Base-by-base conservation (phyloP, 2,888 invertebrate species). In the Agrotis exclamationis region DNA sequence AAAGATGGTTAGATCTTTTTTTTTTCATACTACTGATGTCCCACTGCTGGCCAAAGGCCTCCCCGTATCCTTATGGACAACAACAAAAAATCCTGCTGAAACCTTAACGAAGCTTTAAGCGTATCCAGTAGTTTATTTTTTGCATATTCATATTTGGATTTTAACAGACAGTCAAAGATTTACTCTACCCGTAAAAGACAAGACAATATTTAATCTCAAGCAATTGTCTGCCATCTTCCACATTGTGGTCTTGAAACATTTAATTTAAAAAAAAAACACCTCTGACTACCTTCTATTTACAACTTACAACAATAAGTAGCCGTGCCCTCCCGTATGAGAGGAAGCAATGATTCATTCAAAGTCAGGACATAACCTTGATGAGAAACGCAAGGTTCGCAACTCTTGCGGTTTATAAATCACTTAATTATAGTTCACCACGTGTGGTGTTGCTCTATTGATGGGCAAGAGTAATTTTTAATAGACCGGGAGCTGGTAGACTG, bases 311-410 rank as follows among this genome's bases (percentile, higher is more conserved):
- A 83, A 63, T 74, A 82, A 68, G 70, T 48, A 56, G 48, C 53
- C 57, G 50, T 79, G 83, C 68, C 71, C 74, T 77, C 70, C 68
- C 54, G 47, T 79, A 51, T 18, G 72, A 68, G 70, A 87, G 89
- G 91, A 90, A 90, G 83, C 87, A 74, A 76, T 90, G 89, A 91
- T 83, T 91, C 91, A 91, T 84, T 80, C 71, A 74, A 77, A 87
- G 88, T 83, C 93, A 94, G 94, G 94, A 94, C 92, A 86, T 92
- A 90, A 92, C 92, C 93, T 94, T 93, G 84, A 51, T 88, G 80
- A 70, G 76, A 79, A 76, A 77, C 70, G 84, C 92, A 92, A 93
- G 93, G 93, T 91, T 91, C 88, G 87, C 90, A 85, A 87, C 88
- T 89, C 85, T 73, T 83, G 85, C 82, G 88, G 85, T 70, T 76